A percentile compares a stretch with the other conserved stretches of the same genome.
Conservation (phyloP, 2,113 vertebrate genomes). For the Apus apus region DNA sequence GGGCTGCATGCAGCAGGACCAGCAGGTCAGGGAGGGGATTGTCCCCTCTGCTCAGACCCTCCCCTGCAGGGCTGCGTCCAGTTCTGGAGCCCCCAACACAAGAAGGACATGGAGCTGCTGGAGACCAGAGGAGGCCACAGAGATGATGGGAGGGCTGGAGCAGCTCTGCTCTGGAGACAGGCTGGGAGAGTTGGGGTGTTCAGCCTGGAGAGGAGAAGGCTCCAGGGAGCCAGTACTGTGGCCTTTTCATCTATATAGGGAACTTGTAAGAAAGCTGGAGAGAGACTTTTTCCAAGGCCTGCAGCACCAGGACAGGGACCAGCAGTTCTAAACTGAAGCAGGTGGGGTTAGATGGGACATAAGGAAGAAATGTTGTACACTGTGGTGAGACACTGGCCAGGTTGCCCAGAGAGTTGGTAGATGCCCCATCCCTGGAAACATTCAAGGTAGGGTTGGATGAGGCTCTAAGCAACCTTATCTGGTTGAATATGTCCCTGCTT, state of each 20-base stretch:
- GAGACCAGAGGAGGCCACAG: rapidly evolving
- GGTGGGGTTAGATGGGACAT: background rate
- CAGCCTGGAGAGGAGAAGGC: no score
- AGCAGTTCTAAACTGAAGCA: no score
- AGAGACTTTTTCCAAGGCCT: no score
- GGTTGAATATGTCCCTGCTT: background rate
- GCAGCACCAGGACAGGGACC: no score
- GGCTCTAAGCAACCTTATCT: no score
- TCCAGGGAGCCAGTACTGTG: no score
- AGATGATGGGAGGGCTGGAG: rapidly evolving
- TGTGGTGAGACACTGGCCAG: background rate
- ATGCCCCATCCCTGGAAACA: no score
- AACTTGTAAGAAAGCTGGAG: no score
- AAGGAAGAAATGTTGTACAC: background rate
- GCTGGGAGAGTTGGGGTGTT: background rate
- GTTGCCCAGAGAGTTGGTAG: background rate
- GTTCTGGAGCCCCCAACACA: background rate
- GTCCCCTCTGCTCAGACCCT: background rate
- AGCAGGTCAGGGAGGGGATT: background rate
- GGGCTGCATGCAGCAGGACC: background rate
- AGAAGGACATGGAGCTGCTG: background rate
- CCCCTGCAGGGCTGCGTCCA: no score
- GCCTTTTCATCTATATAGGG: no score
- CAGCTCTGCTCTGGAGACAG: rapidly evolving
- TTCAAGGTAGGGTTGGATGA: no score